phyloP scores from a whole-genome alignment of 2,113 vertebrate species.

The Sterrhoptilus dennistouni region DNA sequence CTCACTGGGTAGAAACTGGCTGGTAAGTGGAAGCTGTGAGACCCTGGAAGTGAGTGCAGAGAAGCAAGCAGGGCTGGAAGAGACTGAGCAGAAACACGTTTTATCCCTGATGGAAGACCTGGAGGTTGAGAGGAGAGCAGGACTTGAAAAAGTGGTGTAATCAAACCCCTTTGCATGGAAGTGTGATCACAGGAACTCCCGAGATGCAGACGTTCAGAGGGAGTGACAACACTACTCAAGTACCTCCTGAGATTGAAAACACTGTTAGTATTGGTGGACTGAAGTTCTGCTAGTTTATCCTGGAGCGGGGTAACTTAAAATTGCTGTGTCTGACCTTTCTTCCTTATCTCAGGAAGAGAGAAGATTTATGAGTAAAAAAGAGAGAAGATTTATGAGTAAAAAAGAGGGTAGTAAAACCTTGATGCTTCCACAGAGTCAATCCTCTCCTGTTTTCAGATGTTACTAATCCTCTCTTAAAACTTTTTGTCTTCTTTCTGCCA shows the following conservation, averaged over 20 bases:
- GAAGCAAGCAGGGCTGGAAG: not conserved
- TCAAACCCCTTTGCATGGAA: not conserved
- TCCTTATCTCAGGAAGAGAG: not conserved
- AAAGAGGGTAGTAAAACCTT: not conserved
- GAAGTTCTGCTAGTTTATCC: not conserved
- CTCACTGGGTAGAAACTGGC: not conserved
- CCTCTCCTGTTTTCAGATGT: not conserved
- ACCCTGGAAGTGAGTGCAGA: not conserved
- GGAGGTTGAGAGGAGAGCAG: not conserved
- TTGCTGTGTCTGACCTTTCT: not conserved
- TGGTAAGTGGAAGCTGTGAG: not conserved
- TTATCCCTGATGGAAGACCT: not conserved
- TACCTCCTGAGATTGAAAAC: not conserved
- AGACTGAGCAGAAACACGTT: not conserved
- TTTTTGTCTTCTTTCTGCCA: not conserved
- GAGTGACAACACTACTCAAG: not conserved
- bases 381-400: not conserved
- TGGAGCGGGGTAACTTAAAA: not conserved
- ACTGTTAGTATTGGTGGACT: not conserved
- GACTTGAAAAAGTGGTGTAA: not conserved
- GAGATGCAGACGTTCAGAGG: not conserved
- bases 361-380: not conserved
- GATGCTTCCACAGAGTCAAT: not conserved
- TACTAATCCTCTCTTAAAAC: not conserved
- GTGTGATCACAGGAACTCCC: accelerated